phyloP scores from a whole-genome alignment of 2,113 vertebrate species.

The Sprattus sprattus region DNA sequence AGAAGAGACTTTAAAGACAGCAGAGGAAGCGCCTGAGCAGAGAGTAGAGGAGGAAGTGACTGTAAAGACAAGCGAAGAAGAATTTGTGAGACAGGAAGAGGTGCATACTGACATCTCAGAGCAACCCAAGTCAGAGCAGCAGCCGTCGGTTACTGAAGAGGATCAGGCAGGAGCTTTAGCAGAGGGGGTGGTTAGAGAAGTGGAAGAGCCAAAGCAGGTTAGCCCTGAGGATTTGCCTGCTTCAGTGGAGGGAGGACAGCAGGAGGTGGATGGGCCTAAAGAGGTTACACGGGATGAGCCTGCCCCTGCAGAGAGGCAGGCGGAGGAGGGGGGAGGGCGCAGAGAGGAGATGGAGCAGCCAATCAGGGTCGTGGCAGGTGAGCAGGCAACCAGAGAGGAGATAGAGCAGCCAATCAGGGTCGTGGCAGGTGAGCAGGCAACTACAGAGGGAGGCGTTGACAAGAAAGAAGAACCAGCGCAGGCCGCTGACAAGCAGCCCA shows the following conservation, averaged over 20 bases:
- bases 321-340: background rate
- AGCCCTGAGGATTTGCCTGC: slow-evolving; percentile 45
- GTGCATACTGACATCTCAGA: background rate
- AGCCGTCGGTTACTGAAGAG: background rate
- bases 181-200: slow-evolving; percentile 35
- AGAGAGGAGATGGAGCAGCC: background rate
- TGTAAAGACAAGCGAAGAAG: background rate
- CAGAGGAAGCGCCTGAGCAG: background rate
- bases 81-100: background rate
- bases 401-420: background rate
- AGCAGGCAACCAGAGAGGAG: background rate
- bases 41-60: background rate
- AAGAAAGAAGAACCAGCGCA: slow-evolving; percentile 32
- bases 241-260: background rate
- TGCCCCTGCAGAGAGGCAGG: background rate
- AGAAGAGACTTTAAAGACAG: background rate
- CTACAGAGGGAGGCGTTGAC: background rate
- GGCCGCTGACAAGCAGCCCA: slow-evolving; percentile 24
- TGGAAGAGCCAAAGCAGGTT: slow-evolving; percentile 50
- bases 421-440: background rate
- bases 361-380: background rate
- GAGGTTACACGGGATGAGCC: background rate
- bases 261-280: background rate
- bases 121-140: background rate
- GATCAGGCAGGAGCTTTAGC: background rate